Percentiles rank a stretch among this genome's conserved stretches.
Conservation (phyloP, 2,797 vertebrate genomes). For the Oreochromis mossambicus region DNA sequence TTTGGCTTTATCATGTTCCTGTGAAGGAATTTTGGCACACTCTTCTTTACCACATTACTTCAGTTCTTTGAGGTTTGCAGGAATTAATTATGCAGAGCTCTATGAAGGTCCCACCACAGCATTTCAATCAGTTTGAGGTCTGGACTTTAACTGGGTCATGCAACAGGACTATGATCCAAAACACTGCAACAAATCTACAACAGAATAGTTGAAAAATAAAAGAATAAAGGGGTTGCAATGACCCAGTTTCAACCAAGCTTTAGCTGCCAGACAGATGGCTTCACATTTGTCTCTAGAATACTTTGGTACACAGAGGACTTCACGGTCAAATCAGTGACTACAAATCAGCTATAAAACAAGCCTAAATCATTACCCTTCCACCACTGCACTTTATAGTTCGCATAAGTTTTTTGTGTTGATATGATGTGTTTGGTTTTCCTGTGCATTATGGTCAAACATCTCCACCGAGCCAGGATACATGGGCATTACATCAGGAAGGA, state of each 20-base stretch:
- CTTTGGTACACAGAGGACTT: neutral
- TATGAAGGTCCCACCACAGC: neutral
- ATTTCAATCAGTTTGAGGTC: neutral
- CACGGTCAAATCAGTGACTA: neutral
- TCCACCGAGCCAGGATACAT: neutral
- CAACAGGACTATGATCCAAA: no score
- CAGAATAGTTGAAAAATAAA: no score
- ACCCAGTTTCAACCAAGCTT: neutral
- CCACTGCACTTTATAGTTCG: neutral
- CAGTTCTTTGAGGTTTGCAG: neutral
- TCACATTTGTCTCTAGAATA: neutral
- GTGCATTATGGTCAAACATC: neutral
- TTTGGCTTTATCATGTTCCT: neutral
- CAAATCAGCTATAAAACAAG: neutral
- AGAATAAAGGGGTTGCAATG: neutral
- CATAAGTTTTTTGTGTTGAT: neutral
- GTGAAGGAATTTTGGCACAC: neutral
- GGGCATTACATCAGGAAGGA: neutral
- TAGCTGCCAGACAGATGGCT: neutral
- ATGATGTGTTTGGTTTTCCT: neutral
- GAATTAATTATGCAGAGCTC: neutral
- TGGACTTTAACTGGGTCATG: neutral
- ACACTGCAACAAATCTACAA: no score
- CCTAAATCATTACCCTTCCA: neutral
- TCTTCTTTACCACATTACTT: neutral